Percentiles rank a stretch among this genome's conserved stretches.
Conservation (phyloP, 1,140 invertebrate species). For the Ips typographus region DNA sequence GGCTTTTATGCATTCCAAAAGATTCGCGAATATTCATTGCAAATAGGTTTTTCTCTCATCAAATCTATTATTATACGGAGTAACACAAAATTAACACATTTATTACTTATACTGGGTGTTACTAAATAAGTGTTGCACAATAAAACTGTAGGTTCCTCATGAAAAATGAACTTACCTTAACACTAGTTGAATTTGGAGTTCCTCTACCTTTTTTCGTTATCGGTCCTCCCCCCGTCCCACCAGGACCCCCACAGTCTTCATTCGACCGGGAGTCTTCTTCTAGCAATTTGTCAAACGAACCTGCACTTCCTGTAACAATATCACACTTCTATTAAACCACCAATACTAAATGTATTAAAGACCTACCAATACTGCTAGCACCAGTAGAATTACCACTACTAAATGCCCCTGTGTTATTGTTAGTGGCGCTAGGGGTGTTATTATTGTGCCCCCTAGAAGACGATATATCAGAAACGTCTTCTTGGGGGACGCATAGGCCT, state of each 20-base stretch:
- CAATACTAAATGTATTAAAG: neutral
- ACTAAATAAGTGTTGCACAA: neutral
- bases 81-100: no score
- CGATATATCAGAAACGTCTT: constrained; percentile 70
- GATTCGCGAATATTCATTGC: no score
- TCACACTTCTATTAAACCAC: constrained; percentile 22
- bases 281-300: constrained; percentile 72
- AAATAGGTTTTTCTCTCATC: no score
- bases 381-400: constrained; percentile 33
- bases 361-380: constrained; percentile 63
- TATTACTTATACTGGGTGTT: neutral
- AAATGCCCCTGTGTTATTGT: constrained; percentile 60
- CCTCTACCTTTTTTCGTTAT: constrained; percentile 55
- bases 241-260: constrained; percentile 60
- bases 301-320: constrained; percentile 55
- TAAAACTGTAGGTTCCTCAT: neutral
- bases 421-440: constrained; percentile 73
- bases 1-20: no score
- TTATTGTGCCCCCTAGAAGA: constrained; percentile 72
- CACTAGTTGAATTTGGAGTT: constrained; percentile 16
- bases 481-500: constrained; percentile 62
- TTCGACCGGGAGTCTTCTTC: constrained; percentile 74
- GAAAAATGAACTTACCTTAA: constrained; percentile 20
- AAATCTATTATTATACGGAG: no score
- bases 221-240: constrained; percentile 51